Percentiles rank a stretch among this genome's conserved stretches.
Conservation (phyloP, 2,888 invertebrate species). For the Tiliacea citrago region DNA sequence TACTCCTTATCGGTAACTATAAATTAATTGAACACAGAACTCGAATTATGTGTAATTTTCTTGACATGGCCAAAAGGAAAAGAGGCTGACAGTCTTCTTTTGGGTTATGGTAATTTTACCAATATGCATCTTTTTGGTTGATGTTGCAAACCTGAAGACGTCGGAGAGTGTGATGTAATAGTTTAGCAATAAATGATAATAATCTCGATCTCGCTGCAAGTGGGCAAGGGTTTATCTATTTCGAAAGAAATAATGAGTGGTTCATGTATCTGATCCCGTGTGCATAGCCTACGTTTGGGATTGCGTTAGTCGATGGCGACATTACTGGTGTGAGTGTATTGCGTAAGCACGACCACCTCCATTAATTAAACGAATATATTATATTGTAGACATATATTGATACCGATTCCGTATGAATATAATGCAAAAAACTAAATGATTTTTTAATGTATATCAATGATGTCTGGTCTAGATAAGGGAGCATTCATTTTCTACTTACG, state of each 20-base stretch:
- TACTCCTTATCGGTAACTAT: constrained; percentile 61
- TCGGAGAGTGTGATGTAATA: constrained; percentile 37
- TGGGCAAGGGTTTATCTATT: constrained; percentile 63
- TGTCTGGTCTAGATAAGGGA: constrained; percentile 11
- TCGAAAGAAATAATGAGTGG: constrained; percentile 67
- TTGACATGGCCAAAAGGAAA: constrained; percentile 50
- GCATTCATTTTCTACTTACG: constrained; percentile 1
- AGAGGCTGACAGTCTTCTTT: constrained; percentile 44
- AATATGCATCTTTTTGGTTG: constrained; percentile 46
- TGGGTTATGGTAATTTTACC: constrained; percentile 44
- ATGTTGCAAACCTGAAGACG: constrained; percentile 53
- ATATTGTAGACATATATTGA: constrained; percentile 31
- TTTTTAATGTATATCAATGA: constrained; percentile 10
- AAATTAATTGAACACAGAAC: constrained; percentile 58
- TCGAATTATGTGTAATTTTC: constrained; percentile 59
- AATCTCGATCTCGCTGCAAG: constrained; percentile 46
- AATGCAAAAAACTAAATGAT: constrained; percentile 31
- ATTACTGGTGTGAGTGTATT: constrained; percentile 55
- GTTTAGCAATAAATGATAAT: constrained; percentile 62
- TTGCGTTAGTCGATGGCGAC: constrained; percentile 66
- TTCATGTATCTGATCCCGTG: constrained; percentile 67
- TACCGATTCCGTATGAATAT: constrained; percentile 25
- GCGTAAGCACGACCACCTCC: constrained; percentile 53
- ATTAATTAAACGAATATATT: constrained; percentile 62
- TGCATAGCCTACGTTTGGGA: constrained; percentile 64